These are phyloP conservation scores for Hirtodrosophila confusa DNA, from an alignment of 2,888 invertebrate genomes.

Conservation along the genomic window DNA sequence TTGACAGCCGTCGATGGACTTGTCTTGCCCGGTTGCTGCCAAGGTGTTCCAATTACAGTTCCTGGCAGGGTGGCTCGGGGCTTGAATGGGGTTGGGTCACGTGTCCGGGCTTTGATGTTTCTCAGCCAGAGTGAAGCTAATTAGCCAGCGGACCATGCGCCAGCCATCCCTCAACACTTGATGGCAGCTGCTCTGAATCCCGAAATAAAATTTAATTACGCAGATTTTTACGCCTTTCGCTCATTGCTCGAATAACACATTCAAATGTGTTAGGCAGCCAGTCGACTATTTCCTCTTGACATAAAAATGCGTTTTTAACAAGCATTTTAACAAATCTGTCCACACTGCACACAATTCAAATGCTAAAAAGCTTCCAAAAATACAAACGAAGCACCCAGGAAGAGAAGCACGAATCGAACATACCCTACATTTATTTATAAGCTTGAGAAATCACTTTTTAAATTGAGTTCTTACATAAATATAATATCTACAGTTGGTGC, in stretches of 20 bases:
- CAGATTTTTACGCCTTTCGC: slow-evolving; percentile 74
- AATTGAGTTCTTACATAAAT: background rate
- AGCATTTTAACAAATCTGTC: slow-evolving; percentile 76
- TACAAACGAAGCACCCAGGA: background rate
- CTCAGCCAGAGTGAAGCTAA: slow-evolving; percentile 61
- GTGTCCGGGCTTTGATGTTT: slow-evolving; percentile 52
- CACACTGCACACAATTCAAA: slow-evolving; percentile 71
- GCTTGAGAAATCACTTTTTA: no score
- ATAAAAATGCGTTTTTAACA: slow-evolving; percentile 73
- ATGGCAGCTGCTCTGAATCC: slow-evolving; percentile 48
- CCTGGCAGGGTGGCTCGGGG: slow-evolving; percentile 12
- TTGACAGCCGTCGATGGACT: slow-evolving; percentile 74
- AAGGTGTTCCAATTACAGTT: slow-evolving; percentile 63
- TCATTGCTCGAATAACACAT: slow-evolving; percentile 70
- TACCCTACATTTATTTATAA: slow-evolving; percentile 7
- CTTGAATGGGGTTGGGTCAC: slow-evolving; percentile 36
- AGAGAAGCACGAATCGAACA: background rate
- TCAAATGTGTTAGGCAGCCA: slow-evolving; percentile 30
- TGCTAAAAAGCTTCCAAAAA: slow-evolving; percentile 57
- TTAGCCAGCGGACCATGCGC: slow-evolving; percentile 60
- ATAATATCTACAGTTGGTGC: no score
- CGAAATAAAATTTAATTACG: slow-evolving; percentile 75
- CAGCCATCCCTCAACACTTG: slow-evolving; percentile 68
- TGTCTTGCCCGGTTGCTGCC: slow-evolving; percentile 43
- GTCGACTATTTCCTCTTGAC: slow-evolving; percentile 62